Conservation (phyloP, 2,797 vertebrate species). For the Serranus cabrilla region DNA sequence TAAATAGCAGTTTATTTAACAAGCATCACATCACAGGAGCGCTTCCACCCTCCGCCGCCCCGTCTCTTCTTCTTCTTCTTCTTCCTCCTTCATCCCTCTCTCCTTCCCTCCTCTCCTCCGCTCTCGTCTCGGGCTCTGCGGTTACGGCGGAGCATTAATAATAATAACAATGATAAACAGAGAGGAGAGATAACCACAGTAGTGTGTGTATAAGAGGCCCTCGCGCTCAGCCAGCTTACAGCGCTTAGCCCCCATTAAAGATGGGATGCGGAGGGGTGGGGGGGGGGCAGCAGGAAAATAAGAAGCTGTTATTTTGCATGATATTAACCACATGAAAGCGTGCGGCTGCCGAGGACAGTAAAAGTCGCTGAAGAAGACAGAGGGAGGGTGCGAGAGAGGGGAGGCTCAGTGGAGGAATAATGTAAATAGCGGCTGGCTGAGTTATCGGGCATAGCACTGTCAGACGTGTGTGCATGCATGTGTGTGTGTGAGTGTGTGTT, state of each 20-base stretch:
- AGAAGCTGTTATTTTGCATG: slow-evolving; percentile 89
- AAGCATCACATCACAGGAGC: slow-evolving; percentile 83
- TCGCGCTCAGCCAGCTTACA: slow-evolving; percentile 85
- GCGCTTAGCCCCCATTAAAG: slow-evolving; percentile 86
- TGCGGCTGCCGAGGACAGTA: slow-evolving; percentile 80
- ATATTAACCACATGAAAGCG: slow-evolving; percentile 90
- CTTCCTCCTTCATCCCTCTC: slow-evolving; percentile 58
- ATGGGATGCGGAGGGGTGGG: slow-evolving; percentile 64
- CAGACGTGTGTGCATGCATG: slow-evolving; percentile 66
- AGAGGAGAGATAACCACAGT: slow-evolving; percentile 82
- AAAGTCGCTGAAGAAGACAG: slow-evolving; percentile 80
- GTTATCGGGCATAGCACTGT: slow-evolving; percentile 86
- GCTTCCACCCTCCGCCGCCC: slow-evolving; percentile 67
- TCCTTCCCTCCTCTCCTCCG: slow-evolving; percentile 49
- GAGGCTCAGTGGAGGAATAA: slow-evolving; percentile 78
- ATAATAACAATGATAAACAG: slow-evolving; percentile 89
- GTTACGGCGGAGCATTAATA: slow-evolving; percentile 83
- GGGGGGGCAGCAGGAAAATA: slow-evolving; percentile 70
- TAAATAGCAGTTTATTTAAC: slow-evolving; percentile 89
- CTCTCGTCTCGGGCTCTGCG: slow-evolving; percentile 60
- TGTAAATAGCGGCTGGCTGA: slow-evolving; percentile 88
- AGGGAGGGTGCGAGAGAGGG: slow-evolving; percentile 61
- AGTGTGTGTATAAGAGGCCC: slow-evolving; percentile 81
- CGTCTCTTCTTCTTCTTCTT: slow-evolving; percentile 55
- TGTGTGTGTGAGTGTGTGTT: slow-evolving; percentile 71